Percentiles rank a stretch among this genome's conserved stretches.
Evolutionary conservation across 1,140 invertebrate species (phyloP).

Genomic region (Megathymus violae): DNA sequence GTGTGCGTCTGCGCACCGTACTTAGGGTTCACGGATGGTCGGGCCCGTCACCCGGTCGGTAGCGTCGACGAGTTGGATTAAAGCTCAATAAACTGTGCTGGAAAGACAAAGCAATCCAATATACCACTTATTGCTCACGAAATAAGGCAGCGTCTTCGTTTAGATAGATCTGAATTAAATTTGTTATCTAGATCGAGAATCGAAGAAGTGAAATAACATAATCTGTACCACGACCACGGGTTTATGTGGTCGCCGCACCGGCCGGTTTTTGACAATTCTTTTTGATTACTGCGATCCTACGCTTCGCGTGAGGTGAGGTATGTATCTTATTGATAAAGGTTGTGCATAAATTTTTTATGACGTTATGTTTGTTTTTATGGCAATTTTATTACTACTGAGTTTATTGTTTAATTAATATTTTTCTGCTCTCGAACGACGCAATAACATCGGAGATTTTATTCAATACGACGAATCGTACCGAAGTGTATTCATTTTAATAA

Average conservation of each 20-base stretch:
- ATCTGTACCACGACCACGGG: conserved; percentile 48
- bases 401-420: too few relatives aligned
- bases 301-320: conserved; percentile 39
- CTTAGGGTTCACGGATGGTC: conserved; percentile 61
- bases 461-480: too few relatives aligned
- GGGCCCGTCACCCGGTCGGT: conserved; percentile 55
- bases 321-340: conserved; percentile 21
- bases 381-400: too few relatives aligned
- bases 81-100: conserved; percentile 40
- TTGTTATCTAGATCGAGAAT: conserved; percentile 49
- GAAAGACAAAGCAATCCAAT: conserved; percentile 12
- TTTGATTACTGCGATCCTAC: conserved; percentile 51
- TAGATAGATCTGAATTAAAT: conserved; percentile 6
- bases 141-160: conserved; percentile 40
- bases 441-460: too few relatives aligned
- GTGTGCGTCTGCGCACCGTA: conserved; percentile 47
- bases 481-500: too few relatives aligned
- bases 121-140: conserved; percentile 31
- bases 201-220: conserved; percentile 56
- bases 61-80: conserved; percentile 54
- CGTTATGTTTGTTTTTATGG: too few relatives aligned
- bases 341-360: neutral
- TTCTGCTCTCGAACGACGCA: too few relatives aligned
- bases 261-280: conserved; percentile 60
- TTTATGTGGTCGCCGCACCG: conserved; percentile 56